A percentile compares a stretch with the other conserved stretches of the same genome.
Evolutionary conservation across 2,888 invertebrate species (phyloP).

Genomic region (Mythimna impura): DNA sequence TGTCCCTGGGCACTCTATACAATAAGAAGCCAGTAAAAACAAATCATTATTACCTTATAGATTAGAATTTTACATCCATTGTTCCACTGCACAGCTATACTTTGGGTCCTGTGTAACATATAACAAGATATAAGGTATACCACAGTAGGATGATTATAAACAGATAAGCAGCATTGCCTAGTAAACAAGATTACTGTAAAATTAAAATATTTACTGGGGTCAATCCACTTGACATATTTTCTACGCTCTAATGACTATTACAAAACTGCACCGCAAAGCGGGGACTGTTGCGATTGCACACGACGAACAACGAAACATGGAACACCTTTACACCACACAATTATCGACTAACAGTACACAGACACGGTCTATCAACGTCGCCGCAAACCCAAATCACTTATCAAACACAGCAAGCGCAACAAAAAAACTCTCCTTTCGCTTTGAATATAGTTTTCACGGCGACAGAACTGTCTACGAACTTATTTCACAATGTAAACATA

Average conservation of each 20-base stretch:
- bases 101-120: slow-evolving; percentile 65
- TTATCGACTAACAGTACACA: slow-evolving; percentile 78
- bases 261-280: slow-evolving; percentile 78
- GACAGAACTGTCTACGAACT: slow-evolving; percentile 71
- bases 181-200: slow-evolving; percentile 65
- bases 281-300: slow-evolving; percentile 61
- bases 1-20: slow-evolving; percentile 35
- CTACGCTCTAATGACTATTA: slow-evolving; percentile 88
- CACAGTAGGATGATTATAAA: slow-evolving; percentile 29
- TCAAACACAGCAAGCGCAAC: slow-evolving; percentile 76
- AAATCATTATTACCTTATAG: slow-evolving; percentile 68
- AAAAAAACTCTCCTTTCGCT: slow-evolving; percentile 83
- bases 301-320: slow-evolving; percentile 66
- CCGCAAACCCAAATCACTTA: slow-evolving; percentile 67
- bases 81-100: slow-evolving; percentile 63
- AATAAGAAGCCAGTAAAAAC: slow-evolving; percentile 45
- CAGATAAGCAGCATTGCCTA: slow-evolving; percentile 44
- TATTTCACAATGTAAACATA: slow-evolving; percentile 88
- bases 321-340: slow-evolving; percentile 69
- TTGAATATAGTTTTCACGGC: slow-evolving; percentile 78
- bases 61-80: slow-evolving; percentile 73
- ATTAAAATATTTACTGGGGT: slow-evolving; percentile 72
- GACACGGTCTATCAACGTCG: slow-evolving; percentile 78
- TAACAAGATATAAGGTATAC: slow-evolving; percentile 43
- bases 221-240: slow-evolving; percentile 87